Conservation (phyloP, 2,888 invertebrate genomes). For the Ariolimax columbianus region DNA sequence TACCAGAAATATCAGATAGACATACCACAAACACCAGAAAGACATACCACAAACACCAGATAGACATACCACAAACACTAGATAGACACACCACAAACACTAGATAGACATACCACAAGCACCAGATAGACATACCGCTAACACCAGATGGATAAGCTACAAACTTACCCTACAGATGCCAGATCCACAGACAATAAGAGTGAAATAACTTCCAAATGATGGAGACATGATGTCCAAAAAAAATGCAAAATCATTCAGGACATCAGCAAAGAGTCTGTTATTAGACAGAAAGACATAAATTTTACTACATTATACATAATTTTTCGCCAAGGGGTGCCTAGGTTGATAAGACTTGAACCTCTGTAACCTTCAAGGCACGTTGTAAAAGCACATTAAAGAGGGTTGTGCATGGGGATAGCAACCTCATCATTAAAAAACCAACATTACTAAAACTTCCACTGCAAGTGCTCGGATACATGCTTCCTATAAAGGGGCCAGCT, state of each 20-base stretch:
- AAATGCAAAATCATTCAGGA: constrained; percentile 93
- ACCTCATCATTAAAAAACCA: no score
- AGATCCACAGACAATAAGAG: constrained; percentile 78
- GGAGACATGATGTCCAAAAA: constrained; percentile 91
- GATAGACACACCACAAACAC: not conserved
- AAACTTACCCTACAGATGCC: constrained; percentile 78
- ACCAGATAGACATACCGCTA: not conserved
- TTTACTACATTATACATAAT: not conserved
- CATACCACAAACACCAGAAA: not conserved
- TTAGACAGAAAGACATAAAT: not conserved
- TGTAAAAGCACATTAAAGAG: no score
- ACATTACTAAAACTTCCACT: no score
- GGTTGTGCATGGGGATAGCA: no score
- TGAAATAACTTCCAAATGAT: constrained; percentile 81
- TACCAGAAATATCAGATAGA: not conserved
- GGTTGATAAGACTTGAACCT: no score
- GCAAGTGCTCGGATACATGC: no score
- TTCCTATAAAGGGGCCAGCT: no score
- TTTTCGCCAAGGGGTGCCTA: no score
- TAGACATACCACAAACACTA: not conserved
- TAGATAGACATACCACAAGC: not conserved
- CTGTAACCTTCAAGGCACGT: no score
- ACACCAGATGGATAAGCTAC: not conserved
- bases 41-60: not conserved
- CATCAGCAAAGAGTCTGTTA: constrained; percentile 89